A percentile compares a stretch with the other conserved stretches of the same genome.
Conservation (phyloP, 2,888 invertebrate species). For the Caenorhabditis doughertyi region DNA sequence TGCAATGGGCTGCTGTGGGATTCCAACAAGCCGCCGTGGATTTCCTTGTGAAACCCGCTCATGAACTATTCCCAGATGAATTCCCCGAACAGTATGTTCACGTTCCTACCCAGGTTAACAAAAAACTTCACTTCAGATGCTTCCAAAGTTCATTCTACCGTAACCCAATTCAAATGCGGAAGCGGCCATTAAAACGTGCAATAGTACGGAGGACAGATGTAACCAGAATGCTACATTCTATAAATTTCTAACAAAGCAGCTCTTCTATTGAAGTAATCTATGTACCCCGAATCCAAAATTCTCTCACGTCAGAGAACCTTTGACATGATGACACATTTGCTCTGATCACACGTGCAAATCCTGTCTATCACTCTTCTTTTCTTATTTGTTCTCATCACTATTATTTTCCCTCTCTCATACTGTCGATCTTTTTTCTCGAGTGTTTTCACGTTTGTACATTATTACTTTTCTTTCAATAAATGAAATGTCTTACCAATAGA, state of each 20-base stretch:
- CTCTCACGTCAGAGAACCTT: conserved; percentile 52
- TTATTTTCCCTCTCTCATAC: neutral
- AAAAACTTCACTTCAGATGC: conserved; percentile 48
- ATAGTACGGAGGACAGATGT: conserved; percentile 51
- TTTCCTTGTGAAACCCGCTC: conserved; percentile 74
- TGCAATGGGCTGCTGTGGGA: conserved; percentile 65
- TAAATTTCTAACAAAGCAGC: conserved; percentile 35
- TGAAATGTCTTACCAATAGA: conserved; percentile 77
- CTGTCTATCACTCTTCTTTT: conserved; percentile 6
- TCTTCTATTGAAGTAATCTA: neutral
- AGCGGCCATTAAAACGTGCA: conserved; percentile 38
- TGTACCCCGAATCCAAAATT: conserved; percentile 28
- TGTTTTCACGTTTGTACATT: conserved; percentile 21
- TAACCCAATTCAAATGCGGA: conserved; percentile 37
- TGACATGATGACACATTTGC: conserved; percentile 44
- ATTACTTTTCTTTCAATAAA: neutral
- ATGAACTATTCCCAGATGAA: conserved; percentile 67
- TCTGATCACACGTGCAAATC: conserved; percentile 39
- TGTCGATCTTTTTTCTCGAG: conserved; percentile 43
- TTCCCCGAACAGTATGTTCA: conserved; percentile 50
- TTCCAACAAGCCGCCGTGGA: conserved; percentile 70
- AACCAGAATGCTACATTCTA: conserved; percentile 46
- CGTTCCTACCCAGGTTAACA: no score
- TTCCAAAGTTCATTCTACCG: conserved; percentile 52
- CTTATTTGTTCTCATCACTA: conserved; percentile 43